Percentiles rank a stretch among this genome's conserved stretches.
Conservation (phyloP, 2,888 invertebrate genomes). For the Eurytoma adleriae region DNA sequence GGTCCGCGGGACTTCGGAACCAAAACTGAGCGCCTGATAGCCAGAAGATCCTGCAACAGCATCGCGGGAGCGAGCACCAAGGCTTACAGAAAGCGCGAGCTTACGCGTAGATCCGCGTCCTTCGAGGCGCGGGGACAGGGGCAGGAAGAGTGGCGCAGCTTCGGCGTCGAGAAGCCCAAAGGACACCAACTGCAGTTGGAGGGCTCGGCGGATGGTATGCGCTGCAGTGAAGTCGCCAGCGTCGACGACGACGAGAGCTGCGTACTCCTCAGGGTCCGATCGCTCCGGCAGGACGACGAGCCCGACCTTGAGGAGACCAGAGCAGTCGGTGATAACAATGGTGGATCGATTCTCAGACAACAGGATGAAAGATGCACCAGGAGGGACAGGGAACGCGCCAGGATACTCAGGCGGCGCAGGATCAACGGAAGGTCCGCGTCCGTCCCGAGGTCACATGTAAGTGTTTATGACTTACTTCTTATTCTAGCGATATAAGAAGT, state of each 20-base stretch:
- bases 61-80: slow-evolving; percentile 22
- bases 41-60: slow-evolving; percentile 58
- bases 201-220: slow-evolving; percentile 60
- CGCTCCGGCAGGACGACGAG: slow-evolving; percentile 58
- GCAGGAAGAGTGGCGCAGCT: slow-evolving; percentile 47
- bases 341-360: slow-evolving; percentile 59
- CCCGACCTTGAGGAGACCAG: not conserved
- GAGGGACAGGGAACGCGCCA: slow-evolving; percentile 73
- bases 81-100: slow-evolving; percentile 49
- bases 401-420: slow-evolving; percentile 71
- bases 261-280: slow-evolving; percentile 68
- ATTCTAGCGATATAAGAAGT: no score
- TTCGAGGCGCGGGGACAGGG: slow-evolving; percentile 60
- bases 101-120: slow-evolving; percentile 63
- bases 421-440: slow-evolving; percentile 75
- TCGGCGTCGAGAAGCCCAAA: slow-evolving; percentile 55
- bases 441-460: slow-evolving; percentile 74
- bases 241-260: slow-evolving; percentile 68
- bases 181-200: slow-evolving; percentile 62
- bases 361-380: slow-evolving; percentile 70
- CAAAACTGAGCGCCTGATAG: slow-evolving; percentile 64
- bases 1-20: slow-evolving; percentile 58
- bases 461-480: slow-evolving; percentile 55
- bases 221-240: slow-evolving; percentile 63
- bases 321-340: not conserved